Conservation (phyloP, 2,888 invertebrate genomes). For the Priocnemis perturbator region DNA sequence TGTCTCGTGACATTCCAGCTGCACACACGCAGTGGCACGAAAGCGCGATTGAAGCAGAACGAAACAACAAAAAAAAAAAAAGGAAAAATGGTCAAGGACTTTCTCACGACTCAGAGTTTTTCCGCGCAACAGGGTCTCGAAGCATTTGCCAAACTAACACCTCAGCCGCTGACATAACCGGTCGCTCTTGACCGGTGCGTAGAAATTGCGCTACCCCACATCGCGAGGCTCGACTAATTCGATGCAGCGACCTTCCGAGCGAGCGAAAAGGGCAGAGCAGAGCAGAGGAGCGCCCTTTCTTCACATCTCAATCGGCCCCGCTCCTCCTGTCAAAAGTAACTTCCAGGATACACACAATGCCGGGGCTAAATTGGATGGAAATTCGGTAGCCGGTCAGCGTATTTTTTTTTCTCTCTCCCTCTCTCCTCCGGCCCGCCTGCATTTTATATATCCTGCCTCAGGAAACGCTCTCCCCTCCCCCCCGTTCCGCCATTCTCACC, state of each 20-base stretch:
- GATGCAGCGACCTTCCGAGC: slow-evolving; percentile 4
- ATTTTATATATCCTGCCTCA: slow-evolving; percentile 12
- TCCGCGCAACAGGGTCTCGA: slow-evolving; percentile 20
- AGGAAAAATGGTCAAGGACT: slow-evolving; percentile 1
- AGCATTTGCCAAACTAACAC: too few species aligned
- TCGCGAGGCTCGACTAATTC: slow-evolving; percentile 25
- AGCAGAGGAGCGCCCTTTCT: neutral
- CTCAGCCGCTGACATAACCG: too few species aligned
- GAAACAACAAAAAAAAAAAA: too few species aligned
- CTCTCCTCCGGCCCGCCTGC: slow-evolving; percentile 5
- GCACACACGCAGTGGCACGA: too few species aligned
- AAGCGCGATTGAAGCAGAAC: too few species aligned
- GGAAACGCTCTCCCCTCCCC: neutral
- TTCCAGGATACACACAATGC: slow-evolving; percentile 30
- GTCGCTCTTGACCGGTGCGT: too few species aligned
- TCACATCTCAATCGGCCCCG: neutral
- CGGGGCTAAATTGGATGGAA: slow-evolving; percentile 45
- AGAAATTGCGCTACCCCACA: neutral
- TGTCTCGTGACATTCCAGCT: too few species aligned
- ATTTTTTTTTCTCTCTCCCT: too few species aligned
- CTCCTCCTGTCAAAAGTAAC: slow-evolving; percentile 20
- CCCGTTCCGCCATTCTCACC: neutral
- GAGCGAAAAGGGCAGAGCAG: neutral
- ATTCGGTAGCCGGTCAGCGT: slow-evolving; percentile 30
- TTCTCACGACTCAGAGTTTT: neutral